A percentile compares a stretch with the other conserved stretches of the same genome.
Evolutionary conservation across 2,797 vertebrate species (phyloP).

Genomic region (Leuciscus waleckii): DNA sequence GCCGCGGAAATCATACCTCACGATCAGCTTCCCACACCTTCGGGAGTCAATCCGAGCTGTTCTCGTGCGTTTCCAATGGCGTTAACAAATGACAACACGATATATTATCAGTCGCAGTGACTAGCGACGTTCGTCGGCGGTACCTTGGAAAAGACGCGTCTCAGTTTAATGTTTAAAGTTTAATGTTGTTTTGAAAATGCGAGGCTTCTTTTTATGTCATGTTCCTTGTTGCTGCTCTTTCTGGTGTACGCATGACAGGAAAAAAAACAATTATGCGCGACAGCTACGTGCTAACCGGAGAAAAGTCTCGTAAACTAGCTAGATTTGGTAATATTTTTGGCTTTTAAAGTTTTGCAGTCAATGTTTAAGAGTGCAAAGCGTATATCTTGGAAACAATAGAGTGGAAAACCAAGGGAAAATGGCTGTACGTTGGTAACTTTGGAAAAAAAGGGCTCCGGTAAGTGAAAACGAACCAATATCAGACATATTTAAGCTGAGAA

Average conservation of each 20-base stretch:
- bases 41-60: neutral
- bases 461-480: neutral
- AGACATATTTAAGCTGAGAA: neutral
- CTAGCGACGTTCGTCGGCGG: neutral
- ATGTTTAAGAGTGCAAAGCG: no score
- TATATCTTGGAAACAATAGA: no score
- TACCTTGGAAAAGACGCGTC: neutral
- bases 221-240: neutral
- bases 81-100: neutral
- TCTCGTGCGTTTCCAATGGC: neutral
- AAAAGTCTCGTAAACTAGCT: neutral
- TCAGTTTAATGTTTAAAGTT: neutral
- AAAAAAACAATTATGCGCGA: neutral
- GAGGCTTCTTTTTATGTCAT: neutral
- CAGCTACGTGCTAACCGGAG: neutral
- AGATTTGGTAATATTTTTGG: neutral
- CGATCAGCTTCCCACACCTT: neutral
- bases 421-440: fast-evolving
- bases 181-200: neutral
- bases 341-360: neutral
- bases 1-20: neutral
- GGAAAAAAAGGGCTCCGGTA: neutral
- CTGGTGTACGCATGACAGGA: neutral
- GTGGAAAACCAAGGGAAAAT: neutral
- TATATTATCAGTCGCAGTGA: neutral